A percentile compares a stretch with the other conserved stretches of the same genome.
These are phyloP conservation scores for Phaonia tiefii DNA, from an alignment of 2,888 invertebrate genomes.

Conservation along the genomic window DNA sequence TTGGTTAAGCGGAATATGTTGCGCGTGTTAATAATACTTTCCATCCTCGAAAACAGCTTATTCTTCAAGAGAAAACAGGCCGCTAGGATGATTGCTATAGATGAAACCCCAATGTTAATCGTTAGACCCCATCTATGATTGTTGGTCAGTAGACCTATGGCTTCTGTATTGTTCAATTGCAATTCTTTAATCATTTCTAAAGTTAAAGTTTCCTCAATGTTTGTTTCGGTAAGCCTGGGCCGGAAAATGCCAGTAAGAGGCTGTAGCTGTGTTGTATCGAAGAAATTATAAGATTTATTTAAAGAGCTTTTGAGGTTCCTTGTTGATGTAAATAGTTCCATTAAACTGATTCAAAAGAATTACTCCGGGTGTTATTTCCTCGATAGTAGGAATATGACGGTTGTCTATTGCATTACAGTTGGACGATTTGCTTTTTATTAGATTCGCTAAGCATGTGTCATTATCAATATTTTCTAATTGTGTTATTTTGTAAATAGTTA, in stretches of 20 bases:
- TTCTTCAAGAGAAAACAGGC: too few relatives aligned
- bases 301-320: slow-evolving; percentile 30
- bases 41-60: not conserved
- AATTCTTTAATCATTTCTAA: too few relatives aligned
- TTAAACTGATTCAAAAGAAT: slow-evolving; percentile 18
- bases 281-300: slow-evolving; percentile 14
- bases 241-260: too few relatives aligned
- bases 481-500: slow-evolving; percentile 30
- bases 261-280: slow-evolving; percentile 26
- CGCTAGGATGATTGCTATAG: slow-evolving; percentile 9
- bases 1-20: too few relatives aligned
- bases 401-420: slow-evolving; percentile 32
- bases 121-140: slow-evolving; percentile 10
- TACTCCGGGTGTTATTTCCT: slow-evolving; percentile 27
- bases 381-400: slow-evolving; percentile 16
- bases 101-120: slow-evolving; percentile 11
- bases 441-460: too few relatives aligned
- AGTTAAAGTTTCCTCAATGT: slow-evolving; percentile 32
- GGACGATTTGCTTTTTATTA: too few relatives aligned
- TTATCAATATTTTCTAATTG: slow-evolving; percentile 15
- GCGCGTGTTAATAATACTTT: not conserved
- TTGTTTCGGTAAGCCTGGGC: not conserved
- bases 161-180: too few relatives aligned
- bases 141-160: slow-evolving; percentile 1
- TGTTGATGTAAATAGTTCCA: too few relatives aligned